Evolutionary conservation across 2,888 invertebrate genomes (phyloP), one percentile per base, ranked within the genome.

Genomic region (Pandemis cinnamomeana): DNA sequence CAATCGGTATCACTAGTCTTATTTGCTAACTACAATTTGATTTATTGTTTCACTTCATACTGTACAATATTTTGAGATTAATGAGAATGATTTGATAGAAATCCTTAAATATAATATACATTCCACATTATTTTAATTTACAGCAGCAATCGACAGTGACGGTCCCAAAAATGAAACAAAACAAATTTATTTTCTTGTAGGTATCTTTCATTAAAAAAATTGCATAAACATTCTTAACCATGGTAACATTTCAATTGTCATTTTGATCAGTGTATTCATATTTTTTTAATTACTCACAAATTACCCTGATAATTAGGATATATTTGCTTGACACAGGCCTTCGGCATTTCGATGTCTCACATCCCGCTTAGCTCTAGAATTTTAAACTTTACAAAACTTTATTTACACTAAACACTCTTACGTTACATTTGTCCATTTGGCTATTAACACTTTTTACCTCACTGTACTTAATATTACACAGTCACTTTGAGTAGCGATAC

Each of bases 271-370:
- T 42, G 64, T 36, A 36, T 10, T 36, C 13, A 11, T n/a, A 61
- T 13, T 41, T 41, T 61, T 7, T 10, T 13, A n/a, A 61, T 60
- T 60, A 44, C 68, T 61, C 61, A 36, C 41, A 68, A 46, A 64
- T 86, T 89, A 92, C 91, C 92, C 91, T 92, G 91, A 85, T 83
- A 79, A 41, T 83, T 81, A 88, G 87, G 86, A 89, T 88, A 87
- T 67, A 71, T 51, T 61, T 70, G 36, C 77, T 89, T 87, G 86
- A 87, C 87, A 86, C 87, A 84, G 82, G 81, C 77, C 46, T 73
- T 79, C 75, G 74, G 75, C 75, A 73, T 69, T 82, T 83, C 78
- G 81, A 86, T 84, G 83, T 84, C 76, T 80, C 75, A 84, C 82
- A 84, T 82, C 81, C 53, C 51, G 48, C n/a, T 60, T 27, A 66